phyloP scores from a whole-genome alignment of 2,888 invertebrate genomes.

The Xylota sylvarum region DNA sequence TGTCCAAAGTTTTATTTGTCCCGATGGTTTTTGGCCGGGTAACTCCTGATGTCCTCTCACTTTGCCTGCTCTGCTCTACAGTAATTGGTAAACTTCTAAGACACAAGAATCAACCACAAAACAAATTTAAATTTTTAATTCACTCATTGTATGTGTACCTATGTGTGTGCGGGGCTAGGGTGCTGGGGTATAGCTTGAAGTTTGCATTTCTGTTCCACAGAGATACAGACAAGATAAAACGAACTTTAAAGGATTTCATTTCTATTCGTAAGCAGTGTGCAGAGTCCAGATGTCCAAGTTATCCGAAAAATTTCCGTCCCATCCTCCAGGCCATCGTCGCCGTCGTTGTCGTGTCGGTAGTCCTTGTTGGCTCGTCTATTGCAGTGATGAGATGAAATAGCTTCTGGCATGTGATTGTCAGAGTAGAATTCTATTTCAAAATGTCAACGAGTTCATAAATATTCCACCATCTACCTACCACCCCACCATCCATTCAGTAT shows the following conservation, averaged over 20 bases:
- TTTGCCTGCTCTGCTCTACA: slow-evolving; percentile 18
- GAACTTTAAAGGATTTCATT: slow-evolving; percentile 49
- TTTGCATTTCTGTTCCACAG: slow-evolving; percentile 12
- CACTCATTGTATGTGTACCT: slow-evolving; percentile 36
- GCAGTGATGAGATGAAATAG: slow-evolving; percentile 72
- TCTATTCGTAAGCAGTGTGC: slow-evolving; percentile 32
- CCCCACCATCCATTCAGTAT: slow-evolving; percentile 17
- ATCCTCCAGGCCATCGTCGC: background rate
- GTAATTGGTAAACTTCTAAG: slow-evolving; percentile 76
- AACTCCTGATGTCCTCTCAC: slow-evolving; percentile 9
- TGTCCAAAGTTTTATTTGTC: slow-evolving; percentile 72
- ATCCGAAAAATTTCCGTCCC: slow-evolving; percentile 20
- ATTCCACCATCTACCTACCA: slow-evolving; percentile 44
- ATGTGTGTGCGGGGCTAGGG: background rate
- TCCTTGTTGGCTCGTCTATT: slow-evolving; percentile 40
- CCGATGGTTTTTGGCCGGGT: slow-evolving; percentile 58
- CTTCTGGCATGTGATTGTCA: slow-evolving; percentile 70
- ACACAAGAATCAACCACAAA: slow-evolving; percentile 71
- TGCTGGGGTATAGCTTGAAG: background rate
- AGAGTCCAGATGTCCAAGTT: slow-evolving; percentile 49
- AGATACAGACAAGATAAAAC: slow-evolving; percentile 22
- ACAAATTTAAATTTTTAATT: slow-evolving; percentile 77
- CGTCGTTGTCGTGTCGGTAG: background rate
- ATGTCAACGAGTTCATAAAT: slow-evolving; percentile 77
- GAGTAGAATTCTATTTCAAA: slow-evolving; percentile 71